These are phyloP conservation scores for Chlamydotis undulata DNA, from an alignment of 2,113 vertebrate species.

Conservation along the genomic window DNA sequence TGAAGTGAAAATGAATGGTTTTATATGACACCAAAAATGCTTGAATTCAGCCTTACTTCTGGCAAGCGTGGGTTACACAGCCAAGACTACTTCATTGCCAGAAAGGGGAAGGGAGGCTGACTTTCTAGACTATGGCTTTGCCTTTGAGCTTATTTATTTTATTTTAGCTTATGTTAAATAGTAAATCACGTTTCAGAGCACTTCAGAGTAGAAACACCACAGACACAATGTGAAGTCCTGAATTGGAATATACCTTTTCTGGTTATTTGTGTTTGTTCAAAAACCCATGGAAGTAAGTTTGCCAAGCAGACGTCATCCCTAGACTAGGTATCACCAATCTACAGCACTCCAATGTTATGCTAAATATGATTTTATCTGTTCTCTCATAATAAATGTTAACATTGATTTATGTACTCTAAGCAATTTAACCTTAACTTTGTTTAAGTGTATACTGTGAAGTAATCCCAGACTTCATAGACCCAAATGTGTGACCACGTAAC, in stretches of 20 bases:
- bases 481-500: neutral
- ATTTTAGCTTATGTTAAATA: neutral
- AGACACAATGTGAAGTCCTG: neutral
- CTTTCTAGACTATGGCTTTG: neutral
- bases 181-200: neutral
- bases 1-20: neutral
- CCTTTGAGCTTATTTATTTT: neutral
- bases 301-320: neutral
- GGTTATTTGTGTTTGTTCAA: neutral
- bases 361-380: neutral
- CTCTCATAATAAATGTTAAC: neutral
- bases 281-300: neutral
- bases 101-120: neutral
- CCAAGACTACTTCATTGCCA: neutral
- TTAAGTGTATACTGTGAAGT: neutral
- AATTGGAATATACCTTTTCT: neutral
- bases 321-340: neutral
- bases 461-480: neutral
- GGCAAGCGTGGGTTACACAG: neutral
- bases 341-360: neutral
- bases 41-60: neutral
- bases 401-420: neutral
- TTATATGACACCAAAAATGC: neutral
- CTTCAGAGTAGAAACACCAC: neutral
- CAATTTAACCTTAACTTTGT: neutral